Base-by-base conservation (phyloP, 2,113 vertebrate genomes). In the Gorilla gorilla region DNA sequence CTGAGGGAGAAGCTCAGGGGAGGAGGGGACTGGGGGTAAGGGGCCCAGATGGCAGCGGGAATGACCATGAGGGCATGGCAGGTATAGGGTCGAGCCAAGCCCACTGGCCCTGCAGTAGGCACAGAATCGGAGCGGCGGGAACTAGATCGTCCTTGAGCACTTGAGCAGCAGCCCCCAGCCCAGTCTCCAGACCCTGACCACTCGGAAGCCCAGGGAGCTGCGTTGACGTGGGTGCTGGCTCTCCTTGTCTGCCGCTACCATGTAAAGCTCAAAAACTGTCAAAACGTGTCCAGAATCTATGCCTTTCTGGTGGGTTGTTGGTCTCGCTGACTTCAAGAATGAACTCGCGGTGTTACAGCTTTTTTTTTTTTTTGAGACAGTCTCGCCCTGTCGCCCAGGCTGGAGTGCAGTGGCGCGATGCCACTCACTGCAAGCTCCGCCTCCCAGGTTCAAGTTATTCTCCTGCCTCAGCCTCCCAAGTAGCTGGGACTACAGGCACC, bases 81-180 rank as follows among this genome's bases (percentile, higher is more conserved):
- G 45, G 25, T 1, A 12, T 35, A 8, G 30, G 17, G 16, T 8
- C 16, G 0, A 38, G 17, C 25, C 5, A 0, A 2, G 5, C 45
- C 30, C 0, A 0, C 20, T 1, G 17, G 27, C 70, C 52, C 4
- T 32, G 1, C 50, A 3, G 22, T 30, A 48, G 3, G 14, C 55
- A 9, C 45, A 43, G 43, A 8, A 23, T 16, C 0, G 9, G 64
- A 23, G 72, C 12, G 1, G 5, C 5, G 27, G 61, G 61, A 64
- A 13, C 27, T 12, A 2, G 27, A 64, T 23, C 40, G 12, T 25
- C 4, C 70, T 3, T 45, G 17, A 32, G 35, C 16, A 27, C 70
- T 3, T 45, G 17, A 32, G 35, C 16, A 27, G 48, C 0, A 0
- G 86, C 2, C 12, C 61, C 13, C 86, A 61, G 9, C 3, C 16